phyloP scores from a whole-genome alignment of 2,113 vertebrate genomes.

The Propithecus coquereli region DNA sequence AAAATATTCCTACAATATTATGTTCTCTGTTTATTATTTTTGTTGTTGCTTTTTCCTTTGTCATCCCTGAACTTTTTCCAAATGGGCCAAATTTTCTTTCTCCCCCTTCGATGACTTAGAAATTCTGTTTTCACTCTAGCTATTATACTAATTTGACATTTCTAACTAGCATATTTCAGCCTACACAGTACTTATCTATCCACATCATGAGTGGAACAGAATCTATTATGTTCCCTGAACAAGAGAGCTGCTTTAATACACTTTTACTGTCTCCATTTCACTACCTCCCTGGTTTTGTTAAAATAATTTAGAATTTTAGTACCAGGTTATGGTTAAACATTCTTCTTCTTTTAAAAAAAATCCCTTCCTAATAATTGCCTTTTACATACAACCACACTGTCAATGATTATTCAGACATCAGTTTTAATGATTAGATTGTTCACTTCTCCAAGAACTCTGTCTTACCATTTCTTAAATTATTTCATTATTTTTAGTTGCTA shows the following conservation, averaged over 20 bases:
- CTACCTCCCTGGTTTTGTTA: neutral
- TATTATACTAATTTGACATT: neutral
- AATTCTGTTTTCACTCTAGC: neutral
- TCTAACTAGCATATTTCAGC: neutral
- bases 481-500: neutral
- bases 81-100: neutral
- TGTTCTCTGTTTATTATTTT: neutral
- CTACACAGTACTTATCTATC: neutral
- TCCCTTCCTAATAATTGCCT: neutral
- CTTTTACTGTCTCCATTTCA: neutral
- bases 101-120: neutral
- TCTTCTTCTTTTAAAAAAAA: neutral
- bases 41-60: neutral
- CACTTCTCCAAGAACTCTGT: neutral
- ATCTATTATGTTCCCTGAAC: too few species aligned
- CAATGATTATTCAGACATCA: fast-evolving
- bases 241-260: neutral
- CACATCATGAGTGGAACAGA: neutral
- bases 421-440: too few species aligned
- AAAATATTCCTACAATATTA: neutral
- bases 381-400: fast-evolving
- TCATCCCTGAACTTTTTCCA: neutral
- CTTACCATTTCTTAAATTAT: neutral
- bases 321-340: neutral
- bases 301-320: neutral